These are phyloP conservation scores for Operophtera brumata DNA, from an alignment of 2,888 invertebrate genomes.

Conservation along the genomic window DNA sequence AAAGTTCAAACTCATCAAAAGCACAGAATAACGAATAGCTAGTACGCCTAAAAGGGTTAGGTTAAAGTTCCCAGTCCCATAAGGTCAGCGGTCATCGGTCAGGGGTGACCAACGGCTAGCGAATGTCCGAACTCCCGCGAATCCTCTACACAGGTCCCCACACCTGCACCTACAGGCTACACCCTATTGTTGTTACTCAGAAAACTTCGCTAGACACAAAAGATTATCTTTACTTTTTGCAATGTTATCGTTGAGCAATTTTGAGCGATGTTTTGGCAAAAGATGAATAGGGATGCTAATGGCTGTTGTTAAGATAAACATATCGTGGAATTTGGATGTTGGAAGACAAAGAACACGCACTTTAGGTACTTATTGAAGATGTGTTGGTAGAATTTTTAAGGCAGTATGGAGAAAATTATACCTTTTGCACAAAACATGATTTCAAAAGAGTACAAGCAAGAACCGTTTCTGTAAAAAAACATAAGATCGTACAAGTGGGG, in stretches of 20 bases:
- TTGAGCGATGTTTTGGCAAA: conserved; percentile 30
- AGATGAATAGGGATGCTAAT: conserved; percentile 31
- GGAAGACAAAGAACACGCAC: conserved; percentile 24
- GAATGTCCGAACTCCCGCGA: conserved; percentile 39
- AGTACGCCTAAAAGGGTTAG: conserved; percentile 38
- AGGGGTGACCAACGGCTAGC: conserved; percentile 76
- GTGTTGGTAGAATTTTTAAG: background rate
- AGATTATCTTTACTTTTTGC: conserved; percentile 30
- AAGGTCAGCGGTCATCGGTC: conserved; percentile 73
- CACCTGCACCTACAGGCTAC: too few relatives aligned
- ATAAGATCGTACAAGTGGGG: conserved; percentile 30
- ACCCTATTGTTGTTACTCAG: conserved; percentile 32
- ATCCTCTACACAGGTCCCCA: conserved; percentile 42
- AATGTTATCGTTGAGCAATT: conserved; percentile 28
- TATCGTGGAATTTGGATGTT: conserved; percentile 23
- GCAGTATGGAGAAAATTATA: conserved; percentile 7
- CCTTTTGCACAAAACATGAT: conserved; percentile 10
- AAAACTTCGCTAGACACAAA: conserved; percentile 28
- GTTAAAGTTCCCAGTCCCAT: conserved; percentile 73
- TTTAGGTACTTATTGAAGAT: background rate
- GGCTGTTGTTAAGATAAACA: conserved; percentile 38
- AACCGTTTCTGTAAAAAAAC: conserved; percentile 12
- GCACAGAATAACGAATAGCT: conserved; percentile 3
- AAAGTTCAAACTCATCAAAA: conserved; percentile 52
- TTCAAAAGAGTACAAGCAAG: conserved; percentile 20